Base-by-base conservation (phyloP, 1,140 invertebrate species). In the Helicoverpa armigera region DNA sequence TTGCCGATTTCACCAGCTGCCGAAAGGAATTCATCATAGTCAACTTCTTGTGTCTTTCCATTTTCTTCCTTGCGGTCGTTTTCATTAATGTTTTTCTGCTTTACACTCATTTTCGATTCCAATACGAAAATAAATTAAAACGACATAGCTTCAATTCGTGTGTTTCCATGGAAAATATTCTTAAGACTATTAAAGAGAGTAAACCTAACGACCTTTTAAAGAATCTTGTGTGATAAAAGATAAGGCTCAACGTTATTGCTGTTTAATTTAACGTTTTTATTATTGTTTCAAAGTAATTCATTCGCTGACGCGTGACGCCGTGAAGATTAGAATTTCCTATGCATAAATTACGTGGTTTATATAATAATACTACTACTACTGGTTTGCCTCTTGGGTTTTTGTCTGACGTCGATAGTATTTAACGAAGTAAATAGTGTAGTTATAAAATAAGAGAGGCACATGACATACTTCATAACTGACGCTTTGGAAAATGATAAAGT, bases 1-100 rank as follows among this genome's bases (percentile, higher is more conserved):
- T 87, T 90, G 13, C 96, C 97, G 82, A 96, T 97, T 86, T 97
- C 96, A 2, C 97, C 97, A 16, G 97, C 95, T 53, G 96, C 93
- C 11, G 94, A 94, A 9, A 97, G 89, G 14, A 97, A 89, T 65
- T 96, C 95, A 87, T 97, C 96, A 79, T 97, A 96, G 87, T 96
- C 96, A 2, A 93, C 86, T 16, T 86, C 82, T 56, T 95, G 56
- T 2, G 14, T 31, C 0, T 70, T 14, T 23, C 43, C 48, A 29
- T 35, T 77, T 50, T 48, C 23, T 31, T 70, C 23, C 4, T 9
- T 61, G 3, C 0, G 2, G 5, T 14, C 29, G 0, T 4, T 61
- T 14, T 61, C 23, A 31, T 31, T 0, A 56, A 7, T 10, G 12
- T 54, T 72, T 14, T 72, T 72, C 13, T 23, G 12, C 16, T 69